These are phyloP conservation scores for Agriopis leucophaearia DNA, from an alignment of 2,888 invertebrate genomes.

Conservation along the genomic window DNA sequence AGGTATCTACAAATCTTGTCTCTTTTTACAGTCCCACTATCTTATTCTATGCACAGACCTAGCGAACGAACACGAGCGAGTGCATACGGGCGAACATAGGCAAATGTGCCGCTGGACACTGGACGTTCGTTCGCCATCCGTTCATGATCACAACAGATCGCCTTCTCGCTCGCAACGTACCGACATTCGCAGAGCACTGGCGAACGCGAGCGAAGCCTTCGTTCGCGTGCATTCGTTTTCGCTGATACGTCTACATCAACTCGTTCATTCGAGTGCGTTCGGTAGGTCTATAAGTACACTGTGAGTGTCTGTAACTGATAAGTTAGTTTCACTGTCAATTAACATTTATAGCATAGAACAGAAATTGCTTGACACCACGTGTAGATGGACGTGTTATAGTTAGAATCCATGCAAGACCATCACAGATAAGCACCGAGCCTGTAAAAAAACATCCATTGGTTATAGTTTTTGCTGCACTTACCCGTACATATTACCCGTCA, in stretches of 20 bases:
- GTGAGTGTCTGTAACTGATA: not conserved
- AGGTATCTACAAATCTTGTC: not conserved
- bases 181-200: too few species aligned
- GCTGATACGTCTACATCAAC: too few species aligned
- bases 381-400: conserved; percentile 31
- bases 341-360: conserved; percentile 26
- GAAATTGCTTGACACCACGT: conserved; percentile 30
- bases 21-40: not conserved
- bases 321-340: not conserved
- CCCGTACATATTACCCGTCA: not conserved
- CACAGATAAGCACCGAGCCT: conserved; percentile 84
- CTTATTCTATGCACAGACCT: too few species aligned
- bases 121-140: too few species aligned
- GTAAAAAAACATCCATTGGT: conserved; percentile 70
- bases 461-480: conserved; percentile 13
- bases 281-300: not conserved
- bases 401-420: conserved; percentile 78
- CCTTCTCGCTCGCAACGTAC: too few species aligned
- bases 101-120: too few species aligned
- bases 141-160: too few species aligned
- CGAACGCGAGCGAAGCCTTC: too few species aligned
- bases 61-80: too few species aligned
- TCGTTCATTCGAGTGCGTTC: too few species aligned
- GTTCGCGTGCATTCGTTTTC: too few species aligned
- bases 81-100: too few species aligned